Base-by-base conservation (phyloP, 1,140 invertebrate species). In the Aphelenchoides fujianensis region DNA sequence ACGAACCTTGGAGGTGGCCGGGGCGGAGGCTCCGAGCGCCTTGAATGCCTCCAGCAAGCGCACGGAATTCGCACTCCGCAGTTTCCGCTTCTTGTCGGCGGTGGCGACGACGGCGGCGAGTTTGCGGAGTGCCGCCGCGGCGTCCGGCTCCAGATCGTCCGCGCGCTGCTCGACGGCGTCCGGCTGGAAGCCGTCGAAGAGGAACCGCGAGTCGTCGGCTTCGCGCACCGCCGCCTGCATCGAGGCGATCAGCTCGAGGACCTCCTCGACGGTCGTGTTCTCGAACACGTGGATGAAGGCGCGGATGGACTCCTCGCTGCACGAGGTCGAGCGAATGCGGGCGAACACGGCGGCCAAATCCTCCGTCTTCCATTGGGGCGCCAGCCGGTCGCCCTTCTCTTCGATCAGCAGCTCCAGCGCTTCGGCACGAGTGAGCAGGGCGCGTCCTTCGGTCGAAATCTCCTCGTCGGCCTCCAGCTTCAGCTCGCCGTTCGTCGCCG, bases 291-390 rank as follows among this genome's bases (percentile, higher is more conserved):
- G 28, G 55, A 19, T 19, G 5, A 59, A 19, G 5, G 19, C 7
- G 28, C 19, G 5, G 34, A 59, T 23, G 5, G 12, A 16, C 19
- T 5, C 19, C 34, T 59, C 55, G 19, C 27, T 59, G 5, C 5
- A 59, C 5, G 55, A 19, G 12, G 19, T 5, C 12, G 5, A 16
- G 7, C 55, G 55, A 7, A 23, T 5, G 7, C 55, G 55, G 7
- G 55, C 55, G 34, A 59, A 59, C 28, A 59, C 5, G 5, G 55
- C 55, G 19, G 55, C 55, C 19, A 59, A 19, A 59, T 59, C 55
- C 5, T 59, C 55, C 27, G 55, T 59, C 5, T 59, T 59, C 55
- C 55, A 59, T 5, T 59, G 27, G 5, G 55, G 5, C 19, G 55
- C 55, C 23, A 59, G 34, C 41, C 23, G 12, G 19, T 59, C 34